A percentile compares a stretch with the other conserved stretches of the same genome.
Evolutionary conservation across 2,797 vertebrate genomes (phyloP).

Genomic region (Sphenodon punctatus): DNA sequence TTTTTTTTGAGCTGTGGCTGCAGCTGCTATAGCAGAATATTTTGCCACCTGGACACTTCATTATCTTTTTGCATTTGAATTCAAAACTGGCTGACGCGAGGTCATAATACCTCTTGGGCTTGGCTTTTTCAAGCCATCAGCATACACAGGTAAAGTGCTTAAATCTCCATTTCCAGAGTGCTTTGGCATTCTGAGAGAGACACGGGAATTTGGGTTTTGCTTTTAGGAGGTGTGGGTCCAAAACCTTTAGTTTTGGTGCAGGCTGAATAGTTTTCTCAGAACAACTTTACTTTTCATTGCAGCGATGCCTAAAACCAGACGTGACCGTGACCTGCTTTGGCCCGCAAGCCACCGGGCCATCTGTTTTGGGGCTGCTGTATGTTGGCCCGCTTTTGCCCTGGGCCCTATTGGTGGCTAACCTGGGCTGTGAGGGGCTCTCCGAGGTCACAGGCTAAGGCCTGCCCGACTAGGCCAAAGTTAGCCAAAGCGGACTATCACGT

Average conservation of each 20-base stretch:
- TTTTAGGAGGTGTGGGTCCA: slow-evolving; percentile 14
- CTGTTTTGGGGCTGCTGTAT: no score
- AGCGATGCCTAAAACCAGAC: no score
- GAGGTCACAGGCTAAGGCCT: no score
- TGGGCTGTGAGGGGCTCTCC: no score
- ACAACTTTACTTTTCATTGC: not conserved
- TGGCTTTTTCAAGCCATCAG: slow-evolving; percentile 19
- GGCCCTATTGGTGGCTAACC: no score
- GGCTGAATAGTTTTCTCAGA: slow-evolving; percentile 25
- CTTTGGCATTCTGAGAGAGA: slow-evolving; percentile 6
- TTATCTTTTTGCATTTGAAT: slow-evolving; percentile 58
- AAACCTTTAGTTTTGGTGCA: not conserved
- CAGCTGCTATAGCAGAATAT: slow-evolving; percentile 69
- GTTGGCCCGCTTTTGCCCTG: no score
- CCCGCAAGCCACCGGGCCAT: no score
- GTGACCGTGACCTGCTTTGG: no score
- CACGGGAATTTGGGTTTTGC: not conserved
- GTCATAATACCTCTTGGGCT: not conserved
- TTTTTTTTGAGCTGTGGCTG: slow-evolving; percentile 53
- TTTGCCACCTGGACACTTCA: slow-evolving; percentile 66
- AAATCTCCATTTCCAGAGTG: slow-evolving; percentile 19
- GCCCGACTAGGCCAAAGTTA: no score
- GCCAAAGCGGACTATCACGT: no score
- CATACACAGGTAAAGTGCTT: not conserved
- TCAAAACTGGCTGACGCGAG: slow-evolving; percentile 39